Percentiles rank a stretch among this genome's conserved stretches.
Evolutionary conservation across 2,888 invertebrate species (phyloP).

Genomic region (Pomacea canaliculata): DNA sequence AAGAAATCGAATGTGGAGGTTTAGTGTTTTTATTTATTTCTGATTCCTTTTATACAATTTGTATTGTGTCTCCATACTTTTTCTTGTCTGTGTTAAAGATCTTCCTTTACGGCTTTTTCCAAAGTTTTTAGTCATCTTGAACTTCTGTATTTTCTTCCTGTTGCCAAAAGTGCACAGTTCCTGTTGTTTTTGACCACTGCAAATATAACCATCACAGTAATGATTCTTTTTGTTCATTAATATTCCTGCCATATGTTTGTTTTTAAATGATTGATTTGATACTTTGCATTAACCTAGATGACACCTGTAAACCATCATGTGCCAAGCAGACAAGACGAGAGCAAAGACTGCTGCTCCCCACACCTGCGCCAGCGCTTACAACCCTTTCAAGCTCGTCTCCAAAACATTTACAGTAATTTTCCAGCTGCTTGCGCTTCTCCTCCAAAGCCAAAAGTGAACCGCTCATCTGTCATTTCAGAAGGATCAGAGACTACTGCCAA

Average conservation of each 20-base stretch:
- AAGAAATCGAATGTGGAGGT: conserved; percentile 51
- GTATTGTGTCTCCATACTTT: background rate
- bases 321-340: background rate
- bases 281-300: background rate
- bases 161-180: background rate
- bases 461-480: conserved; percentile 4
- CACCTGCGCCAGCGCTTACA: conserved; percentile 10
- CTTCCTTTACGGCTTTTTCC: too few relatives aligned
- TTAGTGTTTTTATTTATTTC: background rate
- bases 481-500: conserved; percentile 6
- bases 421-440: conserved; percentile 11
- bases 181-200: background rate
- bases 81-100: background rate
- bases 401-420: conserved; percentile 16
- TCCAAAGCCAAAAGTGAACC: conserved; percentile 2
- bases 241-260: too few relatives aligned
- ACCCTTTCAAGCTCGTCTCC: conserved; percentile 12
- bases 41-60: background rate
- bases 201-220: too few relatives aligned
- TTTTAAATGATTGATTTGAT: background rate
- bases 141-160: background rate
- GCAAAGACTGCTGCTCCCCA: conserved; percentile 15
- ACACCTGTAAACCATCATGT: conserved; percentile 1
- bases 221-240: too few relatives aligned
- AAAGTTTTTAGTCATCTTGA: too few relatives aligned